Evolutionary conservation across 2,888 invertebrate genomes (phyloP).

Genomic region (Seira sanloemensis): DNA sequence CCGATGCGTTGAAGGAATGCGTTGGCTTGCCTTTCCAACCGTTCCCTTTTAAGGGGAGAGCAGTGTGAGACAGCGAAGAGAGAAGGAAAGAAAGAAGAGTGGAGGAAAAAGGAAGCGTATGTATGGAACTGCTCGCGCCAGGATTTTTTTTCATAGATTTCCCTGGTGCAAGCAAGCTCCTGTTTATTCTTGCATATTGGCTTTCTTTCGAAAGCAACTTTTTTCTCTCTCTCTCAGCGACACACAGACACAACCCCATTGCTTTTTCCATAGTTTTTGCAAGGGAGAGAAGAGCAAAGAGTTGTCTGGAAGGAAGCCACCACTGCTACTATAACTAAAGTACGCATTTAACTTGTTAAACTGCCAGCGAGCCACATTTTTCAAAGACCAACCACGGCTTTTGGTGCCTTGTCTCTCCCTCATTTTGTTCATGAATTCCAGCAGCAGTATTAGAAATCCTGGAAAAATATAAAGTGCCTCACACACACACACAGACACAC

Average conservation of each 20-base stretch:
- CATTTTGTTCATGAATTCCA: background rate
- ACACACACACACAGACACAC: no score
- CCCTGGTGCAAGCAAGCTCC: background rate
- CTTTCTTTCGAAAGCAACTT: slow-evolving; percentile 7
- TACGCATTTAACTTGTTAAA: background rate
- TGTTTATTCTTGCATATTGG: slow-evolving; percentile 23
- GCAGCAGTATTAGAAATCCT: slow-evolving; percentile 24
- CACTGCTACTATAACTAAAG: background rate
- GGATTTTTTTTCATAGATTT: slow-evolving; percentile 1
- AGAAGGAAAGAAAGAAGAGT: background rate
- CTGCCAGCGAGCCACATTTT: slow-evolving; percentile 27
- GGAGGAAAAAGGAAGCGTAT: background rate
- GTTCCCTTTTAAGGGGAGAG: slow-evolving; percentile 27
- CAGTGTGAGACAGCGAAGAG: background rate
- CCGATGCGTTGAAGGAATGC: slow-evolving; percentile 53
- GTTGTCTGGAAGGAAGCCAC: slow-evolving; percentile 33
- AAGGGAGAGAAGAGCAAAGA: background rate
- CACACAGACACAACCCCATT: slow-evolving; percentile 23
- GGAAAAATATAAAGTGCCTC: slow-evolving; percentile 15
- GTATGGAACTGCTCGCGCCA: background rate
- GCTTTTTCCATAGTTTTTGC: background rate
- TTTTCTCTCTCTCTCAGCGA: background rate
- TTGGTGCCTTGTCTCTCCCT: slow-evolving; percentile 5
- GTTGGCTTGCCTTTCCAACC: slow-evolving; percentile 28
- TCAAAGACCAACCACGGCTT: slow-evolving; percentile 25